Evolutionary conservation across 2,888 invertebrate genomes (phyloP).

Genomic region (Eledone cirrhosa): DNA sequence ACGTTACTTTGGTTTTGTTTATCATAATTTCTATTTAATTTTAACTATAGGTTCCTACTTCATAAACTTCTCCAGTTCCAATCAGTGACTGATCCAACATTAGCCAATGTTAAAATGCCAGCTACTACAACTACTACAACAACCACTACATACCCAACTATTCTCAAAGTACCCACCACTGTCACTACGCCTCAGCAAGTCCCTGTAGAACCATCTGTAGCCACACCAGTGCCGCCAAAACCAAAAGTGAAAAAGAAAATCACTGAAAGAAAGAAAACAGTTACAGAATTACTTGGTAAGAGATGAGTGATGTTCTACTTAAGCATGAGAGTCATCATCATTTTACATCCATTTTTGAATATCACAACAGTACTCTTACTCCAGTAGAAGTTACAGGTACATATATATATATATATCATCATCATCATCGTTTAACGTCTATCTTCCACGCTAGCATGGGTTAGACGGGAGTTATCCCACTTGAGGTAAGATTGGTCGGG

Average conservation of each 20-base stretch:
- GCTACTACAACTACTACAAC: slow-evolving; percentile 31
- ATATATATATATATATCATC: too few species aligned
- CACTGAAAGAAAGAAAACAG: slow-evolving; percentile 40
- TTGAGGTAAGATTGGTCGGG: too few species aligned
- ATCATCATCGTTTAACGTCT: too few species aligned
- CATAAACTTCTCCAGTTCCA: slow-evolving; percentile 73
- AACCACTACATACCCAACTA: slow-evolving; percentile 33
- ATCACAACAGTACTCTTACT: too few species aligned
- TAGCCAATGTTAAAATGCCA: slow-evolving; percentile 31
- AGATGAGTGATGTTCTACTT: background rate
- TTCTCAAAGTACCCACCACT: slow-evolving; percentile 28
- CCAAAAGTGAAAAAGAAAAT: slow-evolving; percentile 46
- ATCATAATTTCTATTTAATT: background rate
- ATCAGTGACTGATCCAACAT: slow-evolving; percentile 51
- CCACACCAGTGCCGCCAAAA: slow-evolving; percentile 34
- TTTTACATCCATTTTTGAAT: too few species aligned
- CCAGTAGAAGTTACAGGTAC: too few species aligned
- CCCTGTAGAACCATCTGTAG: slow-evolving; percentile 28
- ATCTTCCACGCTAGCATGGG: too few species aligned
- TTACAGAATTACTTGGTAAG: slow-evolving; percentile 43
- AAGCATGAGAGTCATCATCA: background rate
- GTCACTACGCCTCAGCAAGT: slow-evolving; percentile 32
- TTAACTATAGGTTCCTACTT: slow-evolving; percentile 73
- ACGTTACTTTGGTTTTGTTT: background rate
- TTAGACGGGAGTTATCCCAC: too few species aligned